Conservation (phyloP, 2,888 invertebrate genomes). For the Helleia helle region DNA sequence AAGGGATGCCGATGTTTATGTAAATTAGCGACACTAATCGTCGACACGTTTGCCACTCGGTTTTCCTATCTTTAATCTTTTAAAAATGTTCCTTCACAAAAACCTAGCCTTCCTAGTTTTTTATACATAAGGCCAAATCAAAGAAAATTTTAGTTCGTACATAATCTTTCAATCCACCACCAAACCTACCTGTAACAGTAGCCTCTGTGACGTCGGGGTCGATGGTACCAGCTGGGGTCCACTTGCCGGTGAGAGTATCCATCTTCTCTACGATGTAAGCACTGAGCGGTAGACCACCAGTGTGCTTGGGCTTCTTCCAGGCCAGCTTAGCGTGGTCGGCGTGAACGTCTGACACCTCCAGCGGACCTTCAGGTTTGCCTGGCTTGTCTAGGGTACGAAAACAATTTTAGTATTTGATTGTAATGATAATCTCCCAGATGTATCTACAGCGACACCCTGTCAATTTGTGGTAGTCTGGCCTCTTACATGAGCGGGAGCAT, state of each 20-base stretch:
- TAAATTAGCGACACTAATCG: too few relatives aligned
- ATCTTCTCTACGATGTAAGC: constrained; percentile 96
- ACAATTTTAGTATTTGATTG: neutral
- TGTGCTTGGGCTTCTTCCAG: constrained; percentile 97
- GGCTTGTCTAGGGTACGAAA: constrained; percentile 78
- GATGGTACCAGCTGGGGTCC: constrained; percentile 90
- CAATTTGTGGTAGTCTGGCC: too few relatives aligned
- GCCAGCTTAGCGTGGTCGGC: constrained; percentile 94
- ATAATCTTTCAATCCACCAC: too few relatives aligned
- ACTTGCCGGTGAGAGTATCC: constrained; percentile 89
- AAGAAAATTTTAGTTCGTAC: too few relatives aligned
- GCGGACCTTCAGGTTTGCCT: constrained; percentile 91
- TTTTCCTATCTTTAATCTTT: too few relatives aligned
- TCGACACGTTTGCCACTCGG: too few relatives aligned
- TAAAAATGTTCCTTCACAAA: too few relatives aligned
- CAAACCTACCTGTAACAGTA: constrained; percentile 78
- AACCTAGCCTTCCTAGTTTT: too few relatives aligned
- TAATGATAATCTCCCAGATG: neutral
- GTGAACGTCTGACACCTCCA: constrained; percentile 92
- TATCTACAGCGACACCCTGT: too few relatives aligned
- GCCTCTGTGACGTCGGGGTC: constrained; percentile 88
- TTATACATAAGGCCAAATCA: too few relatives aligned
- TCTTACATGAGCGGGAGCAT: too few relatives aligned
- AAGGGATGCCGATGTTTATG: too few relatives aligned
- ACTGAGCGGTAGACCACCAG: constrained; percentile 93